Base-by-base conservation (phyloP, 37 sponge, comb jelly and placozoan genomes). In the Hormiphora californensis region DNA sequence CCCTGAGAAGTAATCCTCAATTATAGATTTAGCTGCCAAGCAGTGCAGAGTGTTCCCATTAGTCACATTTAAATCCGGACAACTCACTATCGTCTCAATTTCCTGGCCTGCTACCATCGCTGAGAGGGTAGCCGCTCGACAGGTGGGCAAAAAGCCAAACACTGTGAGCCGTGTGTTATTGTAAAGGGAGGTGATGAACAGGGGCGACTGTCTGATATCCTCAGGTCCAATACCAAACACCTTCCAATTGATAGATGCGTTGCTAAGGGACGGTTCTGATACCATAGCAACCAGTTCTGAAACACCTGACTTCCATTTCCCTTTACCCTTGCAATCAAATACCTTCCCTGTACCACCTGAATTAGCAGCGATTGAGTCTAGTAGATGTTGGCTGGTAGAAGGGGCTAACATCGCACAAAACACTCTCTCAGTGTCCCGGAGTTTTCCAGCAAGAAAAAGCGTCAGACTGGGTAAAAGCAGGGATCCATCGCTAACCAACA, bases 61-160 rank as follows among this genome's bases (percentile, higher is more conserved):
- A 12, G 61, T 57, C 4, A 57, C 61, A 57, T 57, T 57, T 15
- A 57, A 30, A 57, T 57, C 61, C 3, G 61, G 30, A 15, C 61
- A 57, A 15, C 61, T 57, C 17, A 57, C 61, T 30, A 57, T 23
- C 7, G 61, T 57, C 23, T 57, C 61, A 5, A 57, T 23, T 12
- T 57, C 61, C 61, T 57, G 61, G 7, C 27, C 61, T 30, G 30
- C 61, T 4, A 57, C n/a, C 5, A 28, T 28, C 7, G 61, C 61
- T 15, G 27, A 12, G 17, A 57, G 61, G 7, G 9, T 57, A 28
- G 61, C 61, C 7, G 61, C 61, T 5, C 61, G 61, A 30, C 78
- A 69, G 44, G 22, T 69, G 8, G 78, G 44, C 23, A 69, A 32
- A 19, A 69, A 69, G 21, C 78, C 78, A 30, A 32, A 69, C 44